A percentile compares a stretch with the other conserved stretches of the same genome.
Conservation (phyloP, 1,140 invertebrate genomes). For the Pseudomyrmex gracilis region DNA sequence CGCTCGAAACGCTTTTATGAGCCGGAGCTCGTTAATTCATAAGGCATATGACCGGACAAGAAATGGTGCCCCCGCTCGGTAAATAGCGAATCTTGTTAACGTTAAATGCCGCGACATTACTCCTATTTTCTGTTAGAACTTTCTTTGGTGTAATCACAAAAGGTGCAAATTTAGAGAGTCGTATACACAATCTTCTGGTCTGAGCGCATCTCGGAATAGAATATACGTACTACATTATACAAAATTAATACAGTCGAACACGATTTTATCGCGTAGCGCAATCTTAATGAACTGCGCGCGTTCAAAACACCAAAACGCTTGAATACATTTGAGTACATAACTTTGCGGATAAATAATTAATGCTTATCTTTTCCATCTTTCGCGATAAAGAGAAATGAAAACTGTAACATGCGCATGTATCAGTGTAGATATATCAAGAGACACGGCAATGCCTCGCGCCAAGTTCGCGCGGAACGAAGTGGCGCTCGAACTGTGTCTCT, state of each 20-base stretch:
- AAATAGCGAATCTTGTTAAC: constrained; percentile 48
- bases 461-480: too few species aligned
- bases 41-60: background rate
- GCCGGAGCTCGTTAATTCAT: constrained; percentile 39
- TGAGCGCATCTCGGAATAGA: too few species aligned
- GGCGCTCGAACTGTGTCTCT: too few species aligned
- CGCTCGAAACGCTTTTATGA: constrained; percentile 1
- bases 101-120: constrained; percentile 30
- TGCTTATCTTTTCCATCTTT: background rate
- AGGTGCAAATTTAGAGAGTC: constrained; percentile 19
- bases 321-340: background rate
- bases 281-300: background rate
- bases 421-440: too few species aligned
- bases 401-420: too few species aligned
- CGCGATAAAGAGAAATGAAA: background rate
- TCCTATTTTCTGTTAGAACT: constrained; percentile 36
- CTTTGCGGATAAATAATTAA: background rate
- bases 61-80: background rate
- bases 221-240: too few species aligned
- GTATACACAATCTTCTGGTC: background rate
- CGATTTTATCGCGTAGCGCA: background rate
- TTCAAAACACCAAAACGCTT: background rate
- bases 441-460: too few species aligned
- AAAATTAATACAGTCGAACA: background rate
- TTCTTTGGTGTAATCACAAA: constrained; percentile 39